Evolutionary conservation across 1,140 invertebrate genomes (phyloP), one percentile per base, ranked within the genome.

Genomic region (Eubasilissa regina): DNA sequence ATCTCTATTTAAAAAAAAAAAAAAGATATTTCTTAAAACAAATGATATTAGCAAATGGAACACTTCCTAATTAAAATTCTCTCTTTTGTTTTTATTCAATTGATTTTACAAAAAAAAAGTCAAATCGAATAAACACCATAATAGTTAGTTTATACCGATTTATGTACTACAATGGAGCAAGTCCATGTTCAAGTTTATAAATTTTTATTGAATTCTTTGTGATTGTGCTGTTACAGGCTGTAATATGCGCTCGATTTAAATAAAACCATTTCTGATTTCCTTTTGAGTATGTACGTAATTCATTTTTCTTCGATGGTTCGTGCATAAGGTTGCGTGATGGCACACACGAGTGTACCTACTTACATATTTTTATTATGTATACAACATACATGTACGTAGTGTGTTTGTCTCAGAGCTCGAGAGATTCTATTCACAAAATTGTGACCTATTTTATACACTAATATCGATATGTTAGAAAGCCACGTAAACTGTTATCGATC

Each of bases 341-440:
- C 62, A 45, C 62, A 66, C 15, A 43, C 0, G n/a, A 62, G 25
- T 21, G 17, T 25, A 43, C 19, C 25, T 44, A 43, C 60, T 8
- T 4, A 4, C n/a, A 64, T n/a, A 12, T 64, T 25, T 21, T 58
- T 6, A 6, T 35, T 35, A 35, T 35, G 25, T 35, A 51, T 51
- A 51, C 35, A 12, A 6, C 6, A 51, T 51, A 51, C 35, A 12
- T 64, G 25, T 43, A 13, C 25, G 7, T 43, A 43, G 25, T 64
- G 3, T 35, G 10, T 64, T 64, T n/a, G 60, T 68, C 6, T 68
- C 64, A 43, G 44, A 45, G 15, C 64, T 68, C 15, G 3, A 13
- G 13, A 47, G 43, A 68, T 68, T 68, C 47, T 68, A 68, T 68
- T 68, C 25, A 68, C 19, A 45, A 68, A 68, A 68, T 47, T 1